These are phyloP conservation scores for Drosophila ficusphila DNA, from an alignment of 1,140 invertebrate genomes.

Conservation along the genomic window DNA sequence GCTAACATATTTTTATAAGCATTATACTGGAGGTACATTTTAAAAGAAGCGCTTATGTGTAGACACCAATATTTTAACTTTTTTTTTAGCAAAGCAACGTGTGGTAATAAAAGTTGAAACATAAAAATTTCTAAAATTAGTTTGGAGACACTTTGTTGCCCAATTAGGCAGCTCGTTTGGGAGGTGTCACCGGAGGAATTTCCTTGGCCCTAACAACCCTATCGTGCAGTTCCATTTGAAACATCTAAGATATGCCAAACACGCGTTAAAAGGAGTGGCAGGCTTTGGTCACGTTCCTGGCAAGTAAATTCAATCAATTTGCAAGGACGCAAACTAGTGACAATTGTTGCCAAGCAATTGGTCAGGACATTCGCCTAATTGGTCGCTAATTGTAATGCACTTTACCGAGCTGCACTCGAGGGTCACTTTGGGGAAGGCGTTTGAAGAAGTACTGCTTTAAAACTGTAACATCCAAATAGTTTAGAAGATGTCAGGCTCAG, in stretches of 20 bases:
- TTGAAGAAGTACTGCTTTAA: background rate
- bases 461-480: background rate
- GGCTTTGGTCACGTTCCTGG: slow-evolving; percentile 58
- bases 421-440: slow-evolving; percentile 28
- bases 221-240: slow-evolving; percentile 31
- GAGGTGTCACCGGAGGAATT: background rate
- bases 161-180: slow-evolving; percentile 24
- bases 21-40: too few species aligned
- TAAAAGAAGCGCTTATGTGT: too few species aligned
- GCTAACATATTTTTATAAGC: too few species aligned
- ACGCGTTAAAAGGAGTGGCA: slow-evolving; percentile 42
- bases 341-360: slow-evolving; percentile 60
- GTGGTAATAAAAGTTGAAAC: too few species aligned
- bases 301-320: slow-evolving; percentile 78
- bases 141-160: slow-evolving; percentile 18
- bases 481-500: slow-evolving; percentile 12
- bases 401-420: slow-evolving; percentile 37
- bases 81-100: too few species aligned
- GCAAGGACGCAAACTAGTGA: slow-evolving; percentile 37
- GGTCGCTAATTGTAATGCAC: slow-evolving; percentile 74
- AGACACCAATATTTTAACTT: too few species aligned
- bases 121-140: background rate
- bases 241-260: slow-evolving; percentile 52
- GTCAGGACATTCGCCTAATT: slow-evolving; percentile 62
- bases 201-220: background rate